Evolutionary conservation across 2,113 vertebrate genomes (phyloP), one percentile per base, ranked within the genome.

Genomic region (Solea senegalensis): DNA sequence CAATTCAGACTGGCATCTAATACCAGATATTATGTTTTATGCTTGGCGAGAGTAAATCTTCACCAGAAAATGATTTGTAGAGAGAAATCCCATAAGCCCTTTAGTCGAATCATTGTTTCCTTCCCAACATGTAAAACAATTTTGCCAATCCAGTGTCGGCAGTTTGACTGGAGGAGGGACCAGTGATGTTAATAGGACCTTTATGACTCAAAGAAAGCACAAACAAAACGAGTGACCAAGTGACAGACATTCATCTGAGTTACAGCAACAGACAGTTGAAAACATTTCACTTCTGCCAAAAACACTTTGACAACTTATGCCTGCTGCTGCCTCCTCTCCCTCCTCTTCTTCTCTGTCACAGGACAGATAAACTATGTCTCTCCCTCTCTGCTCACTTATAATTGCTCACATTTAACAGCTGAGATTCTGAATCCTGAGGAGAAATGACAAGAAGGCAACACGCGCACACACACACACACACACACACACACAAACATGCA

Each of bases 321-420:
- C 73, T 80, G 59, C 80, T 75, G 54, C 72, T 58, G 74, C 65
- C 48, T 68, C 69, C 5, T 6, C 34, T 59, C 45, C 82, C 51
- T 28, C 45, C 50, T 53, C 65, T 46, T 50, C 69, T 7, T 69
- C 68, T 73, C 71, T 77, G 81, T 83, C 82, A 78, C 59, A n/a
- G 55, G 75, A 50, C 65, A 54, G 49, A 84, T 69, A 82, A 82
- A 77, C 83, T 57, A 59, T 71, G 50, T 55, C 69, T 72, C 69
- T 69, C 71, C 72, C 61, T 60, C 64, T 60, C 75, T 64, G 54
- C 81, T 76, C 79, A 9, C 46, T 68, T 90, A 86, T 92, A 93
- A 92, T 92, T 93, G 90, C 86, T 84, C 74, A 65, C 86, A 86
- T 90, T 92, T 92, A 91, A 84, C 84, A 88, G 89, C 87, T 84